Evolutionary conservation across 1,140 invertebrate genomes (phyloP), one percentile per base, ranked within the genome.

Genomic region (Drosophila dunni): DNA sequence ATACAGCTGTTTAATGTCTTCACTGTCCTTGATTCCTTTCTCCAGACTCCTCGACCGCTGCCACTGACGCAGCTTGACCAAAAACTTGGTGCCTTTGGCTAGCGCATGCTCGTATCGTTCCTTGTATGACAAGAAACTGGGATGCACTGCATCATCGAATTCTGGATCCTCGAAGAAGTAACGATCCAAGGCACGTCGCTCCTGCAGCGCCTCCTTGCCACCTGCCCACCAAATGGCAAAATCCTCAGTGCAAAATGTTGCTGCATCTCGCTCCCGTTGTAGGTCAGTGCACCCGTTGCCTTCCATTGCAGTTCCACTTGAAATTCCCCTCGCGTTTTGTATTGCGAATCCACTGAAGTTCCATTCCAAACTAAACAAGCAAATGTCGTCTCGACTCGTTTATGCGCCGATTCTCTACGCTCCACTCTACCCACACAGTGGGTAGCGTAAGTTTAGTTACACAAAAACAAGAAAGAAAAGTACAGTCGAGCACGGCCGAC

Each of bases 181-280:
- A 6, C 94, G 92, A 90, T 97, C 96, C 96, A 92, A 62, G 5
- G 68, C 57, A 15, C 86, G 73, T 0, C 81, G 85, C 42, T 88
- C 57, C 24, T 46, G 57, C 11, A 91, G 96, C 93, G 96, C 96
- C n/a, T 95, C 93, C 46, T 92, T 81, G 10, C 95, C 94, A 10
- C 97, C 97, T 92, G 97, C 96, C 46, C 98, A 93, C 57, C 97
- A 94, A 91, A 96, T 92, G 0, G 96, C 97, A 70, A 98, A 92
- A 92, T 97, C 97, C 68, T 93, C 91, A 7, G 95, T 93, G 85
- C 95, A 93, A 91, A 98, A 96, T 1, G 94, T 95, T 78, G 96
- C 96, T 79, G 94, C 95, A 51, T 94, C 92, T 64, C 97, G 94
- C 92, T 98, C 97, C 60, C 93, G 94, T 77, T 94, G 92, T 50